Evolutionary conservation across 2,888 invertebrate species (phyloP).

Genomic region (Parnassius mnemosyne): DNA sequence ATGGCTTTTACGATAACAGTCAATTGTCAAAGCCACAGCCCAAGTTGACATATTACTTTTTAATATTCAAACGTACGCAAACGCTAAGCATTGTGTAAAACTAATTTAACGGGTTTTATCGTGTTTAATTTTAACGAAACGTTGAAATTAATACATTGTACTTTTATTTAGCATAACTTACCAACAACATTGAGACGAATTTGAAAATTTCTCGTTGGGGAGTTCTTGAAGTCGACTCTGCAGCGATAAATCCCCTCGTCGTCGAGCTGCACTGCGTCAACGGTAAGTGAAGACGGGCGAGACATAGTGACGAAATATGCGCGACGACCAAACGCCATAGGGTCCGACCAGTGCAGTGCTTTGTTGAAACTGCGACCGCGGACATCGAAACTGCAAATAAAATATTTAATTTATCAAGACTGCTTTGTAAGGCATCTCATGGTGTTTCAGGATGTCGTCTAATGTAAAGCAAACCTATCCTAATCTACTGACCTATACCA

Average conservation of each 20-base stretch:
- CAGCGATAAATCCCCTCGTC: slow-evolving; percentile 93
- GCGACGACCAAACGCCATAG: slow-evolving; percentile 88
- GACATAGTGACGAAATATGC: slow-evolving; percentile 91
- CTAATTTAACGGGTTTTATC: too few relatives aligned
- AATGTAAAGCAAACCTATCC: too few relatives aligned
- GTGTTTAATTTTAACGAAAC: too few relatives aligned
- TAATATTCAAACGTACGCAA: too few relatives aligned
- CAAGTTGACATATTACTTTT: too few relatives aligned
- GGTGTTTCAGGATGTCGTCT: too few relatives aligned
- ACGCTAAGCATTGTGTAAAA: too few relatives aligned
- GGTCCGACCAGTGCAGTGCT: slow-evolving; percentile 91
- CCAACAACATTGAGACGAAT: slow-evolving; percentile 94
- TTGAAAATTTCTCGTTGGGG: slow-evolving; percentile 92
- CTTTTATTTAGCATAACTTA: slow-evolving; percentile 71
- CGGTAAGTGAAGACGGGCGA: slow-evolving; percentile 88
- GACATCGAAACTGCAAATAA: slow-evolving; percentile 87
- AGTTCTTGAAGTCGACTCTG: slow-evolving; percentile 93
- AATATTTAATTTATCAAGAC: background rate
- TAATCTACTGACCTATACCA: too few relatives aligned
- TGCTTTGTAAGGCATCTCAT: background rate
- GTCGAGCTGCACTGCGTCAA: slow-evolving; percentile 90
- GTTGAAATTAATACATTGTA: too few relatives aligned
- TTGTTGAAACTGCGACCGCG: slow-evolving; percentile 90
- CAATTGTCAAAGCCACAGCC: too few relatives aligned
- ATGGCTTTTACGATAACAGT: too few relatives aligned